A percentile compares a stretch with the other conserved stretches of the same genome.
Evolutionary conservation across 2,113 vertebrate species (phyloP).

Genomic region (Campylomormyrus numenius): DNA sequence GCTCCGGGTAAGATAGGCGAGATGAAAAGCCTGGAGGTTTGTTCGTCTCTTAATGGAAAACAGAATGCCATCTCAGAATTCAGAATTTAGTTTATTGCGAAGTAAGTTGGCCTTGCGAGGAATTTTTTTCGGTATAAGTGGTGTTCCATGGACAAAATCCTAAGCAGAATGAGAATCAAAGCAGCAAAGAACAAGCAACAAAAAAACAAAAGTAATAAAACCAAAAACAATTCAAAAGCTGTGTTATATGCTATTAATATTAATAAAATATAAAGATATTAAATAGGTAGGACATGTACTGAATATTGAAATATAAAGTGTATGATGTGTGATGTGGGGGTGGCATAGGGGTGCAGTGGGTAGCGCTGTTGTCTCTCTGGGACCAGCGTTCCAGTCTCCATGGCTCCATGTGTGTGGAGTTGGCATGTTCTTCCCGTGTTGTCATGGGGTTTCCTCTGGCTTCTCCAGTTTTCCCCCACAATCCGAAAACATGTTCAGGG

Average conservation of each 20-base stretch:
- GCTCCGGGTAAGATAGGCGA: not conserved
- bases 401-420: too few species aligned
- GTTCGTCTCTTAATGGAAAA: not conserved
- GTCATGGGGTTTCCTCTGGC: too few species aligned
- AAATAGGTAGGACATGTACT: not conserved
- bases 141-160: not conserved
- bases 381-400: not conserved
- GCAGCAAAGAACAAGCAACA: not conserved
- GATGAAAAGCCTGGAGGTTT: not conserved
- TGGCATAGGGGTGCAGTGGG: too few species aligned
- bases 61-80: not conserved
- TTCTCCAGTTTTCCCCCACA: too few species aligned
- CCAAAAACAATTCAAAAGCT: not conserved
- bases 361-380: not conserved
- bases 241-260: not conserved
- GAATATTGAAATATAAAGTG: not conserved
- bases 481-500: too few species aligned
- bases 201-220: not conserved
- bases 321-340: not conserved
- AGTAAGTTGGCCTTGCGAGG: not conserved
- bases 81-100: not conserved
- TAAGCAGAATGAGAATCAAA: not conserved
- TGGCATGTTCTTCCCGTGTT: too few species aligned
- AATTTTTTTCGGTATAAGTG: not conserved
- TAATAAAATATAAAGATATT: not conserved